Conservation (phyloP, 1,140 invertebrate genomes). For the Elysia chlorotica region DNA sequence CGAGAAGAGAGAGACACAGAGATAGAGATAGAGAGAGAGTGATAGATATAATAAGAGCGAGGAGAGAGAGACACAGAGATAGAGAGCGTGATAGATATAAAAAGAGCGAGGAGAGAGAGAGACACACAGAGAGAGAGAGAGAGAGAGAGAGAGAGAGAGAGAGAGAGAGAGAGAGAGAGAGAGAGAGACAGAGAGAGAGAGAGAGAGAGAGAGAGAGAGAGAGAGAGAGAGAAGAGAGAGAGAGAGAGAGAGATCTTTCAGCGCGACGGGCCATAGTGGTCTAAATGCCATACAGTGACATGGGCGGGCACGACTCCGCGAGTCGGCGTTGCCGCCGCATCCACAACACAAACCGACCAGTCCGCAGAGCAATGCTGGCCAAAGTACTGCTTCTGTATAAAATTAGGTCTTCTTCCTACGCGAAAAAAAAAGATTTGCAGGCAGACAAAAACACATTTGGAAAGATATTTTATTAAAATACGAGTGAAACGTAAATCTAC, state of each 20-base stretch:
- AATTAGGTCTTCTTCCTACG: conserved; percentile 4
- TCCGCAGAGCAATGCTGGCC: not conserved
- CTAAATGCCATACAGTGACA: too few species aligned
- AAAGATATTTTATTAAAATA: not conserved
- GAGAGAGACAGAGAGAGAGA: not conserved
- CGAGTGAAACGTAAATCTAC: not conserved
- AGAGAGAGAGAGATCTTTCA: not conserved
- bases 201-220: conserved; percentile 5
- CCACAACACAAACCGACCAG: not conserved
- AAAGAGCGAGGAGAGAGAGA: conserved; percentile 5
- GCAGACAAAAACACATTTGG: not conserved
- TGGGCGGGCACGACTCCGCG: not conserved
- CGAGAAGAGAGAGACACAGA: conserved; percentile 3
- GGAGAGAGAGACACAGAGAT: not conserved
- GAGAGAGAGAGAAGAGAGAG: not conserved
- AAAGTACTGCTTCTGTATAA: not conserved
- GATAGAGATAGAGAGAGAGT: not conserved
- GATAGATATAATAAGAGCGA: too few species aligned
- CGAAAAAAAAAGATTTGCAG: not conserved
- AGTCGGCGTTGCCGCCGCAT: not conserved
- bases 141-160: not conserved
- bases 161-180: not conserved
- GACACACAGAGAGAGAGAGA: not conserved
- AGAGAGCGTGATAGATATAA: not conserved
- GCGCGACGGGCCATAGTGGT: not conserved